Evolutionary conservation across 2,797 vertebrate genomes (phyloP), one percentile per base, ranked within the genome.

Genomic region (Notolabrus celidotus): DNA sequence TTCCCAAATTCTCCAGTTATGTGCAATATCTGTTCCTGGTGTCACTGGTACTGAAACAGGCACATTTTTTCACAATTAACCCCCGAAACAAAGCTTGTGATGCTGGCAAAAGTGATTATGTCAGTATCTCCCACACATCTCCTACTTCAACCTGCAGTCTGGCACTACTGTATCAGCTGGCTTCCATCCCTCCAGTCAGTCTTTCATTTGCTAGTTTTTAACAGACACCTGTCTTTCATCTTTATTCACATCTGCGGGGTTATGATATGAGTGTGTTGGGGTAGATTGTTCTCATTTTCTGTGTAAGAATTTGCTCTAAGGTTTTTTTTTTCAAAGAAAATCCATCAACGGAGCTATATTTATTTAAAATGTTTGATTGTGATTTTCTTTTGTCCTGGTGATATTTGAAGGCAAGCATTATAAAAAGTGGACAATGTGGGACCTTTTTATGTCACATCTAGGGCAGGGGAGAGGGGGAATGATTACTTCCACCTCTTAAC

Each of bases 301-400:
- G 36, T 42, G 53, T 77, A 46, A 51, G 66, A 71, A 61, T 79
- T 80, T 83, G 66, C n/a, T n/a, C 71, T 77, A 49, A 46, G 60
- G 45, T 69, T 77, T 67, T 66, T 47, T 82, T 53, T 80, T 34
- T 43, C 41, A 33, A 80, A 83, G 70, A 86, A 77, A 77, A 79
- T 86, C 60, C 86, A 82, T 87, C 54, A 85, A 64, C 84, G 71
- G 83, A 92, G 80, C 79, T 91, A 69, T 90, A 91, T 91, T 91
- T 90, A 92, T 92, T 91, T 87, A 86, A 89, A 85, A 61, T 60
- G 39, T 70, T 83, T 85, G 80, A 82, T 87, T 90, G 83, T 89
- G 83, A 84, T 22, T 42, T 45, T 20, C 45, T 45, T 81, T 79
- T 77, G 79, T 87, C 75, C 71, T 85, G 79, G 69, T 84, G 73